These are phyloP conservation scores for Caranx ignobilis DNA, from an alignment of 2,113 vertebrate genomes.

Conservation along the genomic window DNA sequence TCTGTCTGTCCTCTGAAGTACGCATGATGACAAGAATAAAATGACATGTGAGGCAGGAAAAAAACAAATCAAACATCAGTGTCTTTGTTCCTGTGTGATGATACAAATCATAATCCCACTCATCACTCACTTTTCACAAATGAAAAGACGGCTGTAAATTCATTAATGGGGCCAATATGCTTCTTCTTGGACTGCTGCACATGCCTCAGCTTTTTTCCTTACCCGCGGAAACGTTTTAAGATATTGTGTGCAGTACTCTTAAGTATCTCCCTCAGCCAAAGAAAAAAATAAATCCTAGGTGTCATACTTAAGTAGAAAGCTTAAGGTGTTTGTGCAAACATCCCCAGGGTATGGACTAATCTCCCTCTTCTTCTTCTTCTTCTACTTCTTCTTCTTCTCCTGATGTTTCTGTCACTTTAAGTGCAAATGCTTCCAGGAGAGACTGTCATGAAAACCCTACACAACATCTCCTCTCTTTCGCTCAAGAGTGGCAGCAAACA, in stretches of 20 bases:
- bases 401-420: not conserved
- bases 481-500: no score
- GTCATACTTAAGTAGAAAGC: no score
- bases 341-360: not conserved
- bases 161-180: no score
- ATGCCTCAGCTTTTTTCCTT: no score
- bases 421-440: not conserved
- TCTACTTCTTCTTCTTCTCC: not conserved
- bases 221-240: no score
- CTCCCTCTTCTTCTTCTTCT: not conserved
- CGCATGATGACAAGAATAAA: not conserved
- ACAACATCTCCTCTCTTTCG: not conserved
- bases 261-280: no score
- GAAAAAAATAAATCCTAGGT: no score
- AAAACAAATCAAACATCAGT: not conserved
- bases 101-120: not conserved
- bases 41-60: conserved; percentile 1
- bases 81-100: not conserved
- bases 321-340: no score
- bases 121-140: no score
- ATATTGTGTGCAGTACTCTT: no score
- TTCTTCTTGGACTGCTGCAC: no score
- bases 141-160: no score
- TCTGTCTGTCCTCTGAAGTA: not conserved
- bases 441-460: not conserved